Evolutionary conservation across 2,888 invertebrate species (phyloP).

Genomic region (Oxycera nigricornis): DNA sequence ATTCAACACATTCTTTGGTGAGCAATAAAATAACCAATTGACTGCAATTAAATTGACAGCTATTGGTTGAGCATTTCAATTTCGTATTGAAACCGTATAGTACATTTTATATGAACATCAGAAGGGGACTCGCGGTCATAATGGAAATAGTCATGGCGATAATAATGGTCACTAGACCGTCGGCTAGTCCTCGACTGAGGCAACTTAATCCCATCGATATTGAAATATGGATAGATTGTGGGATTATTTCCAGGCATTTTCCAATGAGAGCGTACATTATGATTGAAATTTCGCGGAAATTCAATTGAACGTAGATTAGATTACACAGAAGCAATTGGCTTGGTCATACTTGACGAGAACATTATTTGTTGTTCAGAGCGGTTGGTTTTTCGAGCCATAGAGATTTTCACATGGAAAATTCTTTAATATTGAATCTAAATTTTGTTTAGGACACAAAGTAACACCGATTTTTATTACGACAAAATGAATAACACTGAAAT

Average conservation of each 20-base stretch:
- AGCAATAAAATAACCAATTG: background rate
- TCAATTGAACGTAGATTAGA: conserved; percentile 4
- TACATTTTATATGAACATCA: background rate
- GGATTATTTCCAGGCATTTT: background rate
- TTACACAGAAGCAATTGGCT: background rate
- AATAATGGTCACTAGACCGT: background rate
- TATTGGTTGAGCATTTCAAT: background rate
- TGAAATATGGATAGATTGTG: background rate
- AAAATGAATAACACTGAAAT: no score
- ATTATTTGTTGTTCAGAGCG: no score
- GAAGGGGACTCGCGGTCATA: background rate
- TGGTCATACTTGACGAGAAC: no score
- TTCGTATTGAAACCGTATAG: background rate
- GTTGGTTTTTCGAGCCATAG: no score
- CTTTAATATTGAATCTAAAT: no score
- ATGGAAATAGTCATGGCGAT: background rate
- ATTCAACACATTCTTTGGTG: background rate
- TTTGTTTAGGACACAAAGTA: no score
- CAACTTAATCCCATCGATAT: background rate
- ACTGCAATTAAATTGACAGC: background rate
- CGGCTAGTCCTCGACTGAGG: background rate
- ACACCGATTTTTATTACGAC: no score
- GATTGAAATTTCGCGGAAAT: conserved; percentile 1
- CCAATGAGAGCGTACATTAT: background rate
- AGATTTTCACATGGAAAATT: no score